Evolutionary conservation across 2,113 vertebrate species (phyloP).

Genomic region (Ameiurus melas): DNA sequence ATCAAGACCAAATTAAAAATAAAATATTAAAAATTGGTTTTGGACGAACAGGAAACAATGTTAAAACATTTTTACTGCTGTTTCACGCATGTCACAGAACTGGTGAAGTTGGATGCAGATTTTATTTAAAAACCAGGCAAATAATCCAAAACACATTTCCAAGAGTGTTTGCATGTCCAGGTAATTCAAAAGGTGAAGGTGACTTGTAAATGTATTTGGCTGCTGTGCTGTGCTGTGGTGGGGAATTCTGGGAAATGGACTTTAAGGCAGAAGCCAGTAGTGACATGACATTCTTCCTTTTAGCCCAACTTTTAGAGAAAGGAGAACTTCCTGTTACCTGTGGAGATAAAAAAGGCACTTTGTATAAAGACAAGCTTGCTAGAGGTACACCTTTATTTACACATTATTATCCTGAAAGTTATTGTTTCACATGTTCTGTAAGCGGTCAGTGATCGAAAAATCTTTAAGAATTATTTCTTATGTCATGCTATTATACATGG

Average conservation of each 20-base stretch:
- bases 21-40: no score
- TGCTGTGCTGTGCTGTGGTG: not conserved
- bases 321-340: not conserved
- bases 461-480: not conserved
- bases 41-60: no score
- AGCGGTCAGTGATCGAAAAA: not conserved
- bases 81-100: no score
- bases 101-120: no score
- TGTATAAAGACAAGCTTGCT: not conserved
- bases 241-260: not conserved
- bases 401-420: not conserved
- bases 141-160: no score
- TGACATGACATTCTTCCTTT: not conserved
- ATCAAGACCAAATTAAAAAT: no score
- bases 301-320: not conserved
- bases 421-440: not conserved
- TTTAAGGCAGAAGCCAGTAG: not conserved
- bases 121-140: no score
- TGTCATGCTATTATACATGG: not conserved
- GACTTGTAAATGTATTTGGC: not conserved
- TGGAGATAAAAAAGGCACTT: not conserved
- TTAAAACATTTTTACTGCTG: no score
- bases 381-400: not conserved
- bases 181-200: not conserved
- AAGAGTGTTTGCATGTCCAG: not conserved